Percentiles rank a stretch among this genome's conserved stretches.
Conservation (phyloP, 2,113 vertebrate species). For the Apeltes quadracus region DNA sequence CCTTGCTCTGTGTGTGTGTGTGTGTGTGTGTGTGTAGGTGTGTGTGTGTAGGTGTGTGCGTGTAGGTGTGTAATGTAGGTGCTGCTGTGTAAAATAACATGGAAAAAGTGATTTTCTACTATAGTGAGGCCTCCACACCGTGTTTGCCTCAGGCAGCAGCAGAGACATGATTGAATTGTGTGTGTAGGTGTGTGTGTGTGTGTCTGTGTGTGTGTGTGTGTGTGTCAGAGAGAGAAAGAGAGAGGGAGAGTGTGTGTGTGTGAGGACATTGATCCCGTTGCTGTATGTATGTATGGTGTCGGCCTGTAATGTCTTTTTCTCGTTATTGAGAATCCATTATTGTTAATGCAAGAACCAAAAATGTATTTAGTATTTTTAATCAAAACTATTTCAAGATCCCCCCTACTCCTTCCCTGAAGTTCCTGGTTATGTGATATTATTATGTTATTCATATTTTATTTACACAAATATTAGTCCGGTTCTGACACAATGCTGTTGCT, state of each 20-base stretch:
- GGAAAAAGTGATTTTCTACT: constrained; percentile 78
- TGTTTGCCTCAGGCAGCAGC: constrained; percentile 58
- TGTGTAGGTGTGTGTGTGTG: no score
- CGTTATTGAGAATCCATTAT: constrained; percentile 9
- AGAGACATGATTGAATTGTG: constrained; percentile 72
- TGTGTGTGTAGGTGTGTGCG: constrained; percentile 18
- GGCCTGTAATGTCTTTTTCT: constrained; percentile 6
- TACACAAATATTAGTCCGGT: neutral
- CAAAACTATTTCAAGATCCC: neutral
- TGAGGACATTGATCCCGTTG: neutral
- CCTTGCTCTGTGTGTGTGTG: neutral
- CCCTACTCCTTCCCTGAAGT: constrained; percentile 32
- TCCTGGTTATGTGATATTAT: constrained; percentile 11
- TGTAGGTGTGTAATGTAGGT: constrained; percentile 11
- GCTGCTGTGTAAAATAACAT: constrained; percentile 71
- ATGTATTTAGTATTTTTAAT: neutral
- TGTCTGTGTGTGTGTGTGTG: constrained; percentile 27
- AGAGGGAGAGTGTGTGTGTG: constrained; percentile 3
- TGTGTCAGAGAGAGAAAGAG: neutral
- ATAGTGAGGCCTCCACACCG: constrained; percentile 64
- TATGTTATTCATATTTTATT: constrained; percentile 8
- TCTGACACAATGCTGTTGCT: constrained; percentile 6
- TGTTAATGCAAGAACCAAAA: neutral
- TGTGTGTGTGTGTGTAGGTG: constrained; percentile 4
- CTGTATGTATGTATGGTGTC: constrained; percentile 18